Conservation (phyloP, 2,113 vertebrate species). For the Cercopithecus mona region DNA sequence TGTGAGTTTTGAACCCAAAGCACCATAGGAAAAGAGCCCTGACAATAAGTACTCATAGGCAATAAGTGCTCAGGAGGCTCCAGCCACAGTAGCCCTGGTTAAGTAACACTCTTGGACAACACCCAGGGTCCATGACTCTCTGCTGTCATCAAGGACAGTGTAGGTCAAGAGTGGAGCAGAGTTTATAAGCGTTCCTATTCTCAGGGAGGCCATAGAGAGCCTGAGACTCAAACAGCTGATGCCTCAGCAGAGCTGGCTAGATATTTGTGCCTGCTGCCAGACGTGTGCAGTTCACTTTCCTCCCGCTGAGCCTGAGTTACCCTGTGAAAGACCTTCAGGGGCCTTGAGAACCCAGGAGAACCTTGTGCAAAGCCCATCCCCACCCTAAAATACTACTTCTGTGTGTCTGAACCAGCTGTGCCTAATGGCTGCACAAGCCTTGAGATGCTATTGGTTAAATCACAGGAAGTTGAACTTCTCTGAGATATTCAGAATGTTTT, state of each 20-base stretch:
- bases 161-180: background rate
- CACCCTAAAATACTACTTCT: background rate
- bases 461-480: background rate
- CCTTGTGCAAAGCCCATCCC: rapidly evolving
- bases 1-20: background rate
- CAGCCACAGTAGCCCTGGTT: background rate
- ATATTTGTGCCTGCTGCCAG: rapidly evolving
- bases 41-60: rapidly evolving
- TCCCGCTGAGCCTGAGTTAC: rapidly evolving
- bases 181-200: background rate
- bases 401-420: background rate
- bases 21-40: rapidly evolving
- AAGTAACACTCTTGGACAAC: background rate
- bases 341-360: background rate
- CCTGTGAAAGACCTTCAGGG: background rate
- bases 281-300: rapidly evolving
- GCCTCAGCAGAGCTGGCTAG: too few relatives aligned
- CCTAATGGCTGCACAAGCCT: background rate
- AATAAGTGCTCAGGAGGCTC: background rate
- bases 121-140: rapidly evolving
- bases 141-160: background rate
- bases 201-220: background rate
- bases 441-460: background rate
- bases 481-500: background rate
- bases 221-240: too few relatives aligned